Conservation (phyloP, 2,888 invertebrate species). For the Anthophora plumipes region DNA sequence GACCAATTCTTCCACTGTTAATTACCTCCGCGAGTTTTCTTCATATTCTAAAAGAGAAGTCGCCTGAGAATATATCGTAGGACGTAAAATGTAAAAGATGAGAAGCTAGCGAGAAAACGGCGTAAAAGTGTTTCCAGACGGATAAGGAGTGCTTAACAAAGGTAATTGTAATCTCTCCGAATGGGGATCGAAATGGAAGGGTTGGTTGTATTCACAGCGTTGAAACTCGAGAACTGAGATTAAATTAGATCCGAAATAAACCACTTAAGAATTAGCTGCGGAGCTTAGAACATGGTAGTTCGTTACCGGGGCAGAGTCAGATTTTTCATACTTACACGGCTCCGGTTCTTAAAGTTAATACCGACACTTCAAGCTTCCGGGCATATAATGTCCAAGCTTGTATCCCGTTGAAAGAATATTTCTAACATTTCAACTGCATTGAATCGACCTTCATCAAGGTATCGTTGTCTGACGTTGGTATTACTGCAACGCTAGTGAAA, state of each 20-base stretch:
- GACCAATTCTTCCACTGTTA: no score
- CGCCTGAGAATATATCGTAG: no score
- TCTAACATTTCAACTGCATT: background rate
- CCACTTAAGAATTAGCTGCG: background rate
- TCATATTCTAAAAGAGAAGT: no score
- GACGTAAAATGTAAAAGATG: background rate
- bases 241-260: conserved; percentile 7
- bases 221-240: background rate
- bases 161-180: conserved; percentile 5
- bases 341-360: background rate
- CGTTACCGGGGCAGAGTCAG: background rate
- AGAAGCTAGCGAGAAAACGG: background rate
- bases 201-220: background rate
- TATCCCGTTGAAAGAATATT: background rate
- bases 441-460: conserved; percentile 2
- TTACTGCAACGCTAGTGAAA: background rate
- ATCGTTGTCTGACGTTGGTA: conserved; percentile 1
- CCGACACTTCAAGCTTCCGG: background rate
- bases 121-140: background rate
- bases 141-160: background rate
- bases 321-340: background rate
- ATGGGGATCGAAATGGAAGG: background rate
- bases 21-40: no score
- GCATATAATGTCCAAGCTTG: background rate
- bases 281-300: background rate